Evolutionary conservation across 2,113 vertebrate species (phyloP).

Genomic region (Apodemus sylvaticus): DNA sequence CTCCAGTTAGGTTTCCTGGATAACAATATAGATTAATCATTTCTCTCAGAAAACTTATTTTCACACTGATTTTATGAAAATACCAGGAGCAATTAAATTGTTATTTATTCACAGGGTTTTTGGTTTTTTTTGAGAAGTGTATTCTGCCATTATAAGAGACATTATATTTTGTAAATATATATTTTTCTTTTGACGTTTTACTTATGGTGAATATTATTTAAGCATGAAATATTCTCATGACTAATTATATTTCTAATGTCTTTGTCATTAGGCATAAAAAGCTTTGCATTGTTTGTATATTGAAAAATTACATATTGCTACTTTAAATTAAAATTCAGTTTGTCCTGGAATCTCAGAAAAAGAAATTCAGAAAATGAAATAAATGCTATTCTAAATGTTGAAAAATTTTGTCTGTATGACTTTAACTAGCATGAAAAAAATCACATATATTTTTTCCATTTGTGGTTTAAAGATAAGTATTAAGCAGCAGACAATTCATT

Average conservation of each 20-base stretch:
- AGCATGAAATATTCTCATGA: background rate
- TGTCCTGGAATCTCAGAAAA: background rate
- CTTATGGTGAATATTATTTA: background rate
- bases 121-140: background rate
- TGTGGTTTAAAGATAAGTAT: constrained; percentile 7
- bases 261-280: constrained; percentile 8
- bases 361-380: constrained; percentile 33
- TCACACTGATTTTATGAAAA: background rate
- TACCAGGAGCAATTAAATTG: background rate
- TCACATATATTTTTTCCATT: background rate
- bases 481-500: background rate
- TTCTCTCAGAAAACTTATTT: constrained; percentile 5
- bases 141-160: background rate
- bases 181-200: background rate
- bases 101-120: background rate
- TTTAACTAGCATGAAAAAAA: background rate
- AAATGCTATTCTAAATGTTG: background rate
- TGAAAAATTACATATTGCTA: background rate
- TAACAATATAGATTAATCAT: background rate
- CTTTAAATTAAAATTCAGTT: constrained; percentile 2
- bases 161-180: background rate
- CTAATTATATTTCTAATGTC: background rate
- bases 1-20: background rate
- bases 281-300: background rate
- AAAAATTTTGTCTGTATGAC: constrained; percentile 25